These are phyloP conservation scores for Amphipoea oculea DNA, from an alignment of 2,888 invertebrate species.

Conservation along the genomic window DNA sequence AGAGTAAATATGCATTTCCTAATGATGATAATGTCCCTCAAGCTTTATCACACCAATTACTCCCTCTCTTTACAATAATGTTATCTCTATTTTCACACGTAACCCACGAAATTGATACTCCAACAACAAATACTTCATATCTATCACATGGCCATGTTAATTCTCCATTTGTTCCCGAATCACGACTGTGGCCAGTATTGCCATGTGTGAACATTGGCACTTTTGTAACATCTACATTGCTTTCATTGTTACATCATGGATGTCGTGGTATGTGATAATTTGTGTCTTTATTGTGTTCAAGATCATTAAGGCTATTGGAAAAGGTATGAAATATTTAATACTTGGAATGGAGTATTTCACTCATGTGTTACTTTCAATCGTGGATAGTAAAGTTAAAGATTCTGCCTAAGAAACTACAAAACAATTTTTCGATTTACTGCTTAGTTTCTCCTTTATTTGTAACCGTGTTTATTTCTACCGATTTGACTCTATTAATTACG, in stretches of 20 bases:
- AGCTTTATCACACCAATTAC: not conserved
- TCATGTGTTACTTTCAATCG: not conserved
- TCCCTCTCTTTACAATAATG: not conserved
- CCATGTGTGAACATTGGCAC: slow-evolving; percentile 54
- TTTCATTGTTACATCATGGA: slow-evolving; percentile 57
- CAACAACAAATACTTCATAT: slow-evolving; percentile 33
- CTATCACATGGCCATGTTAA: slow-evolving; percentile 58
- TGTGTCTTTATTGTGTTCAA: slow-evolving; percentile 40
- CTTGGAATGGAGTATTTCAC: not conserved
- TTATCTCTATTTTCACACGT: slow-evolving; percentile 10
- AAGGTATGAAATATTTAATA: slow-evolving; percentile 21
- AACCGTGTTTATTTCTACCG: not conserved
- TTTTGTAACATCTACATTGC: slow-evolving; percentile 49
- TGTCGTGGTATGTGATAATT: slow-evolving; percentile 63
- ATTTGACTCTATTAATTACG: not conserved
- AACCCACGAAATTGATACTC: slow-evolving; percentile 45
- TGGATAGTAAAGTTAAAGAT: not conserved
- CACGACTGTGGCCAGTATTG: slow-evolving; percentile 40
- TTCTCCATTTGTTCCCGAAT: slow-evolving; percentile 46
- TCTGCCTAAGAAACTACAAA: not conserved
- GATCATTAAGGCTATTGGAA: slow-evolving; percentile 31
- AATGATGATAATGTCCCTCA: not conserved
- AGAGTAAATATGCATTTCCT: not conserved
- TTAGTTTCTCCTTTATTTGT: not conserved
- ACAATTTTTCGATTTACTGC: not conserved